Percentiles rank a stretch among this genome's conserved stretches.
Conservation (phyloP, 2,888 invertebrate species). For the Sturmia bella region DNA sequence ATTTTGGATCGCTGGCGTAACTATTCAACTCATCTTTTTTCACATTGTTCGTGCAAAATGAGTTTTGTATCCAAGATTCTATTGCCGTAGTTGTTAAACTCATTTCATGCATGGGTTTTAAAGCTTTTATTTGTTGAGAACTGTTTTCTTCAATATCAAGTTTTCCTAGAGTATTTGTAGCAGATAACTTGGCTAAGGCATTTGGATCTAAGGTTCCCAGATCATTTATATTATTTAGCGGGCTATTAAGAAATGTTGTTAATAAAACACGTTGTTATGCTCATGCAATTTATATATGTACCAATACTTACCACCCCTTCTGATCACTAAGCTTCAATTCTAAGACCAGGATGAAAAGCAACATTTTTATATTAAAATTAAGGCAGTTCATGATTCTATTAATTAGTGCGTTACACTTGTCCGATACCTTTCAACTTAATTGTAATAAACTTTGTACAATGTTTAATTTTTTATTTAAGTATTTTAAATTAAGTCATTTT, state of each 20-base stretch:
- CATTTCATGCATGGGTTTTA: conserved; percentile 28
- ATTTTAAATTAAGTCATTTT: conserved; percentile 41
- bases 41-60: conserved; percentile 26
- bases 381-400: conserved; percentile 36
- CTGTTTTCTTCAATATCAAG: conserved; percentile 18
- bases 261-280: neutral
- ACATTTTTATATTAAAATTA: neutral
- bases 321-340: conserved; percentile 36
- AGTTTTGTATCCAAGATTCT: conserved; percentile 34
- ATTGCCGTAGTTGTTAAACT: conserved; percentile 20
- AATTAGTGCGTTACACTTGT: neutral
- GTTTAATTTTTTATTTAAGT: neutral
- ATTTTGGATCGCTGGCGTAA: neutral
- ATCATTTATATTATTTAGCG: conserved; percentile 12
- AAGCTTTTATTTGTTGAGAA: neutral
- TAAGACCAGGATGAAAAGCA: conserved; percentile 6
- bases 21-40: conserved; percentile 15
- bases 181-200: conserved; percentile 1
- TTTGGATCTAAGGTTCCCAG: conserved; percentile 1
- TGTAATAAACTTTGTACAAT: conserved; percentile 23
- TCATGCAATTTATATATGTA: neutral
- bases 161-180: conserved; percentile 32
- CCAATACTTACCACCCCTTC: conserved; percentile 44
- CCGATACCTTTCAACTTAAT: neutral
- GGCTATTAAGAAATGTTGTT: conserved; percentile 18